phyloP scores from a whole-genome alignment of 2,888 invertebrate genomes.

The Camptogramma bilineatum region DNA sequence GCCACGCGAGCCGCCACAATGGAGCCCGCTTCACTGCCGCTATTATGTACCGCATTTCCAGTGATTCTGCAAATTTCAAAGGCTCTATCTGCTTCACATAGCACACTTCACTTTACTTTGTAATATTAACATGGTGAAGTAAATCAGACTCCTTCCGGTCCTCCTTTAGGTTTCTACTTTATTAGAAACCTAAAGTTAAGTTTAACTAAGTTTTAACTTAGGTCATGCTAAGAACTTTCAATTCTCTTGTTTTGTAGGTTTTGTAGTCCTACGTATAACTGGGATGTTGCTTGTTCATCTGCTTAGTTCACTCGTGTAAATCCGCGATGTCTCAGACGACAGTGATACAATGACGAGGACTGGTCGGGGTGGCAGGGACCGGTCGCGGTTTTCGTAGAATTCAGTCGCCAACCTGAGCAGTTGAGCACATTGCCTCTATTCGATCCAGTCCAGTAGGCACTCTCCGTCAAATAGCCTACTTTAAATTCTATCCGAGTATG shows the following conservation, averaged over 20 bases:
- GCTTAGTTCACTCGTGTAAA: too few species aligned
- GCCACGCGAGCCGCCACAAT: conserved; percentile 41
- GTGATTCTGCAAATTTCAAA: conserved; percentile 8
- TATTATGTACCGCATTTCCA: conserved; percentile 4
- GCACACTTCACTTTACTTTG: neutral
- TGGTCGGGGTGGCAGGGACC: neutral
- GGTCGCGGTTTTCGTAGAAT: neutral
- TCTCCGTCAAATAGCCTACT: neutral
- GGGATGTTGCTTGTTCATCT: too few species aligned
- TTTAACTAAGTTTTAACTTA: too few species aligned
- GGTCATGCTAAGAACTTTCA: too few species aligned
- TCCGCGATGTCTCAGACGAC: neutral
- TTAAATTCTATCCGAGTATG: neutral
- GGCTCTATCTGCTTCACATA: neutral
- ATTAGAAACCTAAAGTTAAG: neutral
- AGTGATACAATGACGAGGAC: neutral
- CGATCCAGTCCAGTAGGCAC: neutral
- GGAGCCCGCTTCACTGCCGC: conserved; percentile 9
- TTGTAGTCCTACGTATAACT: too few species aligned
- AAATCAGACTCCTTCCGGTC: neutral
- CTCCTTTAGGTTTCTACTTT: too few species aligned
- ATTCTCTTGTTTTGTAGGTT: too few species aligned
- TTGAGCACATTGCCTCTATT: neutral
- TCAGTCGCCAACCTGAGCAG: neutral
- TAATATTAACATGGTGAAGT: neutral